Evolutionary conservation across 2,113 vertebrate species (phyloP).

Genomic region (Zootoca vivipara): DNA sequence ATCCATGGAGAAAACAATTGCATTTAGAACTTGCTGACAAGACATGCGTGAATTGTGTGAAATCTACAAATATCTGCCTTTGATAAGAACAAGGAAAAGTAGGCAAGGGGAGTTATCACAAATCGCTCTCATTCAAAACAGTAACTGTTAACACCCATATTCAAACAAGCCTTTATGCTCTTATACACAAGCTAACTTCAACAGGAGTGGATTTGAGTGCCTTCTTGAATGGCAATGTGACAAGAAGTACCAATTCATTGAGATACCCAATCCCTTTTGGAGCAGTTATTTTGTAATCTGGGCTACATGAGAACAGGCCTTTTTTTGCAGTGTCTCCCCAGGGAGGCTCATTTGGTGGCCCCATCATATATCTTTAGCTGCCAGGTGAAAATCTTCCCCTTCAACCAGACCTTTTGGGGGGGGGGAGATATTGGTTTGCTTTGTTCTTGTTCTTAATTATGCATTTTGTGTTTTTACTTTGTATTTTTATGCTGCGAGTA

Average conservation of each 20-base stretch:
- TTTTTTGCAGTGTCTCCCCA: too few species aligned
- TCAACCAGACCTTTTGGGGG: too few species aligned
- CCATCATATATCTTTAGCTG: too few species aligned
- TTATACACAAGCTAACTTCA: neutral
- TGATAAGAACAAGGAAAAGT: neutral
- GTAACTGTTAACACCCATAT: slow-evolving; percentile 18
- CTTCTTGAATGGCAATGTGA: neutral
- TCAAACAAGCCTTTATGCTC: neutral
- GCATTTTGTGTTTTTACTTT: too few species aligned
- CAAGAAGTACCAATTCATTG: neutral
- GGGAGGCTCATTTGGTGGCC: too few species aligned
- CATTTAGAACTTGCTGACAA: slow-evolving; percentile 41
- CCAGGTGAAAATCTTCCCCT: too few species aligned
- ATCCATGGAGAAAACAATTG: slow-evolving; percentile 43
- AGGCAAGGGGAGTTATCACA: neutral
- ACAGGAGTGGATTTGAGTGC: neutral
- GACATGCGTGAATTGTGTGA: neutral
- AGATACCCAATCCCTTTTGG: too few species aligned
- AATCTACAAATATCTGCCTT: neutral
- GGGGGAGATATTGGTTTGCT: too few species aligned
- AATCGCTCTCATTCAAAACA: slow-evolving; percentile 27
- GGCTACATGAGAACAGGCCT: too few species aligned
- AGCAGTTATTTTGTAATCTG: too few species aligned
- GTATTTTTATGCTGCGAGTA: too few species aligned
- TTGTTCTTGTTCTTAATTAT: too few species aligned